These are phyloP conservation scores for Chiridota heheva DNA, from an alignment of 35 echinoderm and acorn worm genomes.

Conservation along the genomic window DNA sequence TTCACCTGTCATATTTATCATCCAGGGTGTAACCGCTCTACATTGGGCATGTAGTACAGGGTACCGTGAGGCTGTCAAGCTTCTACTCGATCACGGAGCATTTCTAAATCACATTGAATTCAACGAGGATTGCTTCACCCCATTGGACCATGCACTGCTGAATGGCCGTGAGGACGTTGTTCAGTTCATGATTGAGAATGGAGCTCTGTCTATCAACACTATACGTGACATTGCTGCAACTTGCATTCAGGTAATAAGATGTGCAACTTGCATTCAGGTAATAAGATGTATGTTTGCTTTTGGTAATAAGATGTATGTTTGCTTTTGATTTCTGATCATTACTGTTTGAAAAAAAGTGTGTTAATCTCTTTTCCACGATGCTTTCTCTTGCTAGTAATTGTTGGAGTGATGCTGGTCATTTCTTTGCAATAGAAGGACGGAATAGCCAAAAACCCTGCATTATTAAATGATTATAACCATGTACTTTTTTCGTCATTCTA, in stretches of 20 bases:
- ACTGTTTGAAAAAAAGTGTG: neutral
- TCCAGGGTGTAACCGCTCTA: conserved; percentile 92
- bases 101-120: conserved; percentile 97
- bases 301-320: neutral
- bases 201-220: conserved; percentile 82
- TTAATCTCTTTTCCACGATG: neutral
- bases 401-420: neutral
- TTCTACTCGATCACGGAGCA: conserved; percentile 79
- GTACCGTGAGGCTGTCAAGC: conserved; percentile 74
- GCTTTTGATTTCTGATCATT: neutral
- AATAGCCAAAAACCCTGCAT: too few species aligned
- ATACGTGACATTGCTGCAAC: conserved; percentile 88
- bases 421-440: neutral
- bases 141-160: conserved; percentile 85
- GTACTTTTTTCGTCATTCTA: too few species aligned
- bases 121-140: conserved; percentile 84
- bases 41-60: conserved; percentile 96
- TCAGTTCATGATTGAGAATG: conserved; percentile 97
- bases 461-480: too few species aligned
- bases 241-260: conserved; percentile 71
- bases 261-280: neutral
- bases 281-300: neutral
- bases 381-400: neutral
- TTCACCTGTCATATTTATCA: too few species aligned
- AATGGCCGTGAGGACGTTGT: conserved; percentile 91